Percentiles rank a stretch among this genome's conserved stretches.
These are phyloP conservation scores for Enoplolaimus lenunculus DNA, from an alignment of 2,888 invertebrate genomes.

Conservation along the genomic window DNA sequence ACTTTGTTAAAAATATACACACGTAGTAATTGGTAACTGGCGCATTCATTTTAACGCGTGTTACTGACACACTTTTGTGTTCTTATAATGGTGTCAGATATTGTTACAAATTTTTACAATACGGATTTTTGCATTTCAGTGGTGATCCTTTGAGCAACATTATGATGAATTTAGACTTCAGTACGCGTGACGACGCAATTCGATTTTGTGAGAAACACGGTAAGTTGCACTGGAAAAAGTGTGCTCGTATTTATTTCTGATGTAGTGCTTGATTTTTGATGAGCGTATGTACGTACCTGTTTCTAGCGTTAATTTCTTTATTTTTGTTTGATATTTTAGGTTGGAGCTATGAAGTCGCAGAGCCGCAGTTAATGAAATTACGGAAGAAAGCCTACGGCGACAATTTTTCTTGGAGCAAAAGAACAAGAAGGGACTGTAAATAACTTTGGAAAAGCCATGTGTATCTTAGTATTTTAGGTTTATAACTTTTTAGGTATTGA, in stretches of 20 bases:
- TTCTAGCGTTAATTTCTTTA: too few relatives aligned
- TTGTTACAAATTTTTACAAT: too few relatives aligned
- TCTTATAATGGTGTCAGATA: too few relatives aligned
- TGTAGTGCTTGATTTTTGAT: constrained; percentile 3
- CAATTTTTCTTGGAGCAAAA: constrained; percentile 90
- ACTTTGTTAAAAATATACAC: too few relatives aligned
- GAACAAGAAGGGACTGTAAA: constrained; percentile 62
- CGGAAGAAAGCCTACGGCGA: constrained; percentile 77
- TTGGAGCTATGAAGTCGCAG: constrained; percentile 74
- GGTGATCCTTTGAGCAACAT: constrained; percentile 90
- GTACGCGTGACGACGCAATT: constrained; percentile 68
- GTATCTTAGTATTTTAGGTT: too few relatives aligned
- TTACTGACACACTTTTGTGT: too few relatives aligned
- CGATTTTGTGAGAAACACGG: constrained; percentile 78
- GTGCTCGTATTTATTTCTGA: constrained; percentile 6
- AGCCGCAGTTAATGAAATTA: constrained; percentile 55
- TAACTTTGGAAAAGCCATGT: too few relatives aligned
- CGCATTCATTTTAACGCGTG: too few relatives aligned
- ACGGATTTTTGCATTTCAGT: constrained; percentile 43
- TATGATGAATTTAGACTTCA: constrained; percentile 57
- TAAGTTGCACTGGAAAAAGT: constrained; percentile 26
- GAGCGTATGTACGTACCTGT: too few relatives aligned
- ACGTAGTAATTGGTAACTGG: too few relatives aligned
- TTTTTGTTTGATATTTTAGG: too few relatives aligned
- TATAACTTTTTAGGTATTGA: too few relatives aligned